A percentile compares a stretch with the other conserved stretches of the same genome.
These are phyloP conservation scores for Accipiter cooperii DNA, from an alignment of 2,113 vertebrate species.

Conservation along the genomic window DNA sequence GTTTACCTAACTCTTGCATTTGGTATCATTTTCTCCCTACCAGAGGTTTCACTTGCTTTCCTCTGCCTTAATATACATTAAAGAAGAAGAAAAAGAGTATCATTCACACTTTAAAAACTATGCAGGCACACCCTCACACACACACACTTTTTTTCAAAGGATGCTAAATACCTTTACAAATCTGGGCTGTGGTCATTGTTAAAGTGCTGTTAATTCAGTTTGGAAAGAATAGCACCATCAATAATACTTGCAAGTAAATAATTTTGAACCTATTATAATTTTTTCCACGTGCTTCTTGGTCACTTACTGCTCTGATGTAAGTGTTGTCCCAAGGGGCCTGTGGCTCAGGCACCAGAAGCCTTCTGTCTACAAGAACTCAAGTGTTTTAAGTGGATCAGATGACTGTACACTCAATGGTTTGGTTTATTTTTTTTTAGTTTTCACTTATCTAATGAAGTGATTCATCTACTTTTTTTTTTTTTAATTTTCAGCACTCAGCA, in stretches of 20 bases:
- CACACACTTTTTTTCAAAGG: not conserved
- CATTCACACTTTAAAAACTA: not conserved
- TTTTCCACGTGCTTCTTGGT: not conserved
- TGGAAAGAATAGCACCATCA: not conserved
- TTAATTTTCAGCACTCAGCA: not conserved
- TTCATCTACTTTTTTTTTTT: not conserved
- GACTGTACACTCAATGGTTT: not conserved
- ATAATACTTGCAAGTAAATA: not conserved
- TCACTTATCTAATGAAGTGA: not conserved
- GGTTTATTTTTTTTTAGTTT: not conserved
- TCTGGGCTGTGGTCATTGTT: not conserved
- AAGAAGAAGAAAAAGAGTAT: not conserved
- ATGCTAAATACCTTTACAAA: not conserved
- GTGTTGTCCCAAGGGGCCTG: not conserved
- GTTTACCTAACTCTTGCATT: not conserved
- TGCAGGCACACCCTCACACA: not conserved
- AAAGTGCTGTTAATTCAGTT: not conserved
- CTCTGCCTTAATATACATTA: not conserved
- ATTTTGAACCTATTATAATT: not conserved
- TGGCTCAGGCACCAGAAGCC: not conserved
- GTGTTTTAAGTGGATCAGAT: not conserved
- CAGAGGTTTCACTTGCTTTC: not conserved
- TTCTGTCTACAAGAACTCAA: not conserved
- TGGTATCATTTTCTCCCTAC: not conserved
- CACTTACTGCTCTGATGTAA: not conserved